Percentiles rank a stretch among this genome's conserved stretches.
Evolutionary conservation across 2,797 vertebrate genomes (phyloP).

Genomic region (Anableps anableps): DNA sequence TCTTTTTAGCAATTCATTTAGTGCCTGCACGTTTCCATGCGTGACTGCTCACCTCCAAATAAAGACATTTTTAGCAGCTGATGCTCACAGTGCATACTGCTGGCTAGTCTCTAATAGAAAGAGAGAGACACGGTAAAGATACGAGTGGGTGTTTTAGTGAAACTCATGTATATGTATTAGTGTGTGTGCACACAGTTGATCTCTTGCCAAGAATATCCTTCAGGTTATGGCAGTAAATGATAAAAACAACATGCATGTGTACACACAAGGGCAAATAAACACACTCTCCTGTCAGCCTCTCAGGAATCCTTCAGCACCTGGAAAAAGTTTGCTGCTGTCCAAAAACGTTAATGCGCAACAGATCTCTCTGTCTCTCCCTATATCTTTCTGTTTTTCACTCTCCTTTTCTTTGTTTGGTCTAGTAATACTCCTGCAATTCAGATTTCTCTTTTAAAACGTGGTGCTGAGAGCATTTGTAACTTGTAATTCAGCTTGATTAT

Average conservation of each 20-base stretch:
- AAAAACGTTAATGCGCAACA: constrained; percentile 76
- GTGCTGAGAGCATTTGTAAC: constrained; percentile 50
- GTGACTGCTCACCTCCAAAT: constrained; percentile 26
- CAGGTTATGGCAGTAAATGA: constrained; percentile 47
- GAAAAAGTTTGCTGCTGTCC: constrained; percentile 69
- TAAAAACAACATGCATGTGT: constrained; percentile 34
- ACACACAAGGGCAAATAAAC: constrained; percentile 36
- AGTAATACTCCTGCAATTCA: constrained; percentile 77
- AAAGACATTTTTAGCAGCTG: constrained; percentile 47
- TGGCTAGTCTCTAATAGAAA: constrained; percentile 52
- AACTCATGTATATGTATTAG: constrained; percentile 17
- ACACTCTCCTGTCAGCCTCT: constrained; percentile 60
- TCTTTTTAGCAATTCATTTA: constrained; percentile 6
- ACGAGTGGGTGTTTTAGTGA: constrained; percentile 34
- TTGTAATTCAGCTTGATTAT: constrained; percentile 51
- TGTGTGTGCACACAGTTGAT: constrained; percentile 10
- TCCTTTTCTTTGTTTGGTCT: constrained; percentile 62
- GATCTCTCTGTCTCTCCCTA: constrained; percentile 48
- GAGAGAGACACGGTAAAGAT: constrained; percentile 52
- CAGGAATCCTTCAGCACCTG: constrained; percentile 74
- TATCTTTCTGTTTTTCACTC: constrained; percentile 37
- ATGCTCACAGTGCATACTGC: constrained; percentile 38
- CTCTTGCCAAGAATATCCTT: constrained; percentile 37
- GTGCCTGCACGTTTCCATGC: neutral
- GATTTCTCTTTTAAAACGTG: constrained; percentile 66